Base-by-base conservation (phyloP, 2,113 vertebrate genomes). In the Aspiorhynchus laticeps region DNA sequence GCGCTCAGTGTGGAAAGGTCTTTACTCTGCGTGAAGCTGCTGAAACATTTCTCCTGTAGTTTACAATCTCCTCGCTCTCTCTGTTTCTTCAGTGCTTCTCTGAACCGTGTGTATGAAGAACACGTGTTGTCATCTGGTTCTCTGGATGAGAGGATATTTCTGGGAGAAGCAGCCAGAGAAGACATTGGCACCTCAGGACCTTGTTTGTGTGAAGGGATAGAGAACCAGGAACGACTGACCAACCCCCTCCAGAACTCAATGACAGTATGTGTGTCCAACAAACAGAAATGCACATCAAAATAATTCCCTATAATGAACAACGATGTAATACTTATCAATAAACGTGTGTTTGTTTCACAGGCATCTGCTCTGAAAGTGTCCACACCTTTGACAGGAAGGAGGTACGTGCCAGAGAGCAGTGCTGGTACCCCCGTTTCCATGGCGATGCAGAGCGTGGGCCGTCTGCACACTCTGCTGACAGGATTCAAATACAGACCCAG, bases 81-180 rank as follows among this genome's bases (percentile, higher is more conserved):
- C 7, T 61, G 21, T 84, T 53, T 69, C n/a, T 85, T 77, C 46
- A 99, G 98, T 75, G 93, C 97, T 93, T 96, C 97, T 87, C 95
- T 99, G 91, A 97, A 94, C 89, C 96, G 97, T 41, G 96, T 96
- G 38, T 99, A 99, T 0, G 98, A 99, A 87, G 97, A 97, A 86
- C 97, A 97, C 3, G 92, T 99, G 1, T 83, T 99, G 88, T 96
- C 97, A 1, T 95, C 95, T 5, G 98, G 98, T 43, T 95, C 96
- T 63, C 92, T 99, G 4, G 97, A 99, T 79, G 98, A 99, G 92
- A 91, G 97, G 69, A 96, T 99, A 88, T 99, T 99, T 91, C 95
- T 97, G 0, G 97, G 96, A 0, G 97, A 99, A 17, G 97, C 96
- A 38, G 96, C 97, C 0, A 97, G 94, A 10, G 97, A 98, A 79